These are phyloP conservation scores for Hiodon alosoides DNA, from an alignment of 2,113 vertebrate genomes.

Conservation along the genomic window DNA sequence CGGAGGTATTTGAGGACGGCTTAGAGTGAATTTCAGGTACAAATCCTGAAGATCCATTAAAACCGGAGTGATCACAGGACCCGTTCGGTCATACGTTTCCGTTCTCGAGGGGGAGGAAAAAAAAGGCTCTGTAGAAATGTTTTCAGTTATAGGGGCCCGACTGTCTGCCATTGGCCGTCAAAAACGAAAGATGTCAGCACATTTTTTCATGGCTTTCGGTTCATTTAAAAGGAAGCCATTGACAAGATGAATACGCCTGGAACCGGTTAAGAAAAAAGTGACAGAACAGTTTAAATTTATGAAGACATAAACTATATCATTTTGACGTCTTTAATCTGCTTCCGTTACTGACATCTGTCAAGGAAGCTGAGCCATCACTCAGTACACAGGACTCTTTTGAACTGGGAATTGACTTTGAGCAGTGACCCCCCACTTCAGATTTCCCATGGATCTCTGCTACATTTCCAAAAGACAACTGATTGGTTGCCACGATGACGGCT, in stretches of 20 bases:
- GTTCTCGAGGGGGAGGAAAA: neutral
- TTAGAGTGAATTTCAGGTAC: constrained; percentile 51
- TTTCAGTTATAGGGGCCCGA: constrained; percentile 16
- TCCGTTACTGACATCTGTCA: constrained; percentile 40
- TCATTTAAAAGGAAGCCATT: constrained; percentile 32
- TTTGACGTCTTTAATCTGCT: constrained; percentile 33
- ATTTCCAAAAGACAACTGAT: neutral
- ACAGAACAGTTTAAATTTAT: constrained; percentile 37
- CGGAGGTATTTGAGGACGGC: constrained; percentile 48
- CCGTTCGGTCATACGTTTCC: constrained; percentile 9
- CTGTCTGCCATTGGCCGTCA: constrained; percentile 30
- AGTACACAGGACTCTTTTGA: constrained; percentile 35
- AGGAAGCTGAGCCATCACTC: constrained; percentile 30
- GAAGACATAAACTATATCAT: constrained; percentile 34
- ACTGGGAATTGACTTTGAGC: constrained; percentile 26
- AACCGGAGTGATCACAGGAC: constrained; percentile 28
- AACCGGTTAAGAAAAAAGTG: constrained; percentile 14
- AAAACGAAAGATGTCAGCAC: constrained; percentile 40
- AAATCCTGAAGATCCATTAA: constrained; percentile 46
- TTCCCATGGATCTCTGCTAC: constrained; percentile 6
- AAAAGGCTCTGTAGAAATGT: neutral
- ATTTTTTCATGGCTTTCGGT: constrained; percentile 12
- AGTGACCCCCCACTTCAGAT: constrained; percentile 23
- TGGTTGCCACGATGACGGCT: too few relatives aligned
- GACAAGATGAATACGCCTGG: constrained; percentile 28